Conservation (phyloP, 1,140 invertebrate species). For the Drosophila ironensis region DNA sequence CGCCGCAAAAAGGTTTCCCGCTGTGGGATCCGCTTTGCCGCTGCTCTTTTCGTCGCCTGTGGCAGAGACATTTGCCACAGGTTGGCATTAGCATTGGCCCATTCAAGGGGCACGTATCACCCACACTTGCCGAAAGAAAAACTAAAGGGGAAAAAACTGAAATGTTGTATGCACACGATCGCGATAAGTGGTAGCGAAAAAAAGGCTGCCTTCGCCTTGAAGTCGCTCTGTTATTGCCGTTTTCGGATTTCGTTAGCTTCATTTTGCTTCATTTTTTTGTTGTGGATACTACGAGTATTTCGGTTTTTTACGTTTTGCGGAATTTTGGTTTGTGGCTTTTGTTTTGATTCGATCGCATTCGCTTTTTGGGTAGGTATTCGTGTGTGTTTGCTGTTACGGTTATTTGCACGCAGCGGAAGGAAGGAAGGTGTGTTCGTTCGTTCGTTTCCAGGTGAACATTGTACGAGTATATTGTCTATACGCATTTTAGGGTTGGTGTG, state of each 20-base stretch:
- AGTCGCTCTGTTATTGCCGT: constrained; percentile 22
- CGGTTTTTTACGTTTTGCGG: no score
- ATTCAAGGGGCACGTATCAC: neutral
- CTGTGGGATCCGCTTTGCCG: neutral
- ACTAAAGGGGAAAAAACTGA: no score
- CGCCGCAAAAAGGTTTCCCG: neutral
- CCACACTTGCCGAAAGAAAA: neutral
- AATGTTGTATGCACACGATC: neutral
- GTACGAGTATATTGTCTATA: constrained; percentile 29
- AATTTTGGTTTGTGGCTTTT: no score
- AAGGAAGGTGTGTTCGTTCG: constrained; percentile 69
- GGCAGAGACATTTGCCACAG: neutral
- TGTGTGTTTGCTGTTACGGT: constrained; percentile 47
- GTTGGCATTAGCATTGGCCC: neutral
- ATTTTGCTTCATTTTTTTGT: constrained; percentile 7
- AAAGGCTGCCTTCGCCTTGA: constrained; percentile 48
- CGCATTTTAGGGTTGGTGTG: constrained; percentile 44
- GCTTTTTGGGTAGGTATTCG: neutral
- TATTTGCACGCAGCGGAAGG: constrained; percentile 59
- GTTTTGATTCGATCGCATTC: no score
- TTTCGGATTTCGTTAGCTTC: constrained; percentile 23
- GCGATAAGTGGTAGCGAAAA: constrained; percentile 17
- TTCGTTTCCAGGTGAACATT: constrained; percentile 15
- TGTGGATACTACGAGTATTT: no score
- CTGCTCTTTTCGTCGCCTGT: constrained; percentile 20